Evolutionary conservation across 2,797 vertebrate genomes (phyloP), one percentile per base, ranked within the genome.

Genomic region (Spatula versicolor): DNA sequence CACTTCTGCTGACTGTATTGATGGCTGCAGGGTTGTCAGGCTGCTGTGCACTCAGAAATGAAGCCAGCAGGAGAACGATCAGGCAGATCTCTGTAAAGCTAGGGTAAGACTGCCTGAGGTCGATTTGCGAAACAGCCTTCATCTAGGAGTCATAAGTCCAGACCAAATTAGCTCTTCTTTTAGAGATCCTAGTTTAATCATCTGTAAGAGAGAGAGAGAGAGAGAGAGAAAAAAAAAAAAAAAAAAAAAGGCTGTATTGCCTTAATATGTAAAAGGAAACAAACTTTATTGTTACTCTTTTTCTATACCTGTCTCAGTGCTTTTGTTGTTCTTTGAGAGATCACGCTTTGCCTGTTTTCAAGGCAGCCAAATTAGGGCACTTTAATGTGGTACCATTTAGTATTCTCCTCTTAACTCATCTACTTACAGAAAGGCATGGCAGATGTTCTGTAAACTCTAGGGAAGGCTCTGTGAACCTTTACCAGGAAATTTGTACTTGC

Each of bases 391-490:
- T 78, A 76, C 33, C 73, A 9, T 91, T 95, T 86, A 93, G 92
- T 94, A 92, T 86, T 92, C 76, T 25, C 11, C 71, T 88, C 78
- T 90, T 86, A 80, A 77, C 39, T 92, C 63, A 48, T 82, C 37
- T 71, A 14, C 63, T 90, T 67, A 54, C 0, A 73, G 77, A 73
- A 83, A 58, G 92, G 50, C 62, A 13, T n/a, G 39, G 39, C 91
- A 96, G 91, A 95, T 95, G 93, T 94, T 94, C 58, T n/a, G 80
- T 86, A 81, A 94, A 83, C 92, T 92, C 88, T 28, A 69, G 93
- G 93, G 95, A 93, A 91, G 52, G 46, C 43, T 81, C 55, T 73
- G 26, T 43, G 46, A 85, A 25, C 45, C 68, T 83, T 41, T 69
- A 92, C 37, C 54, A 86, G 82, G 69, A 93, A 85, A 95, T 92